Conservation (phyloP, 1,140 invertebrate genomes). For the Eupristina koningsbergeri region DNA sequence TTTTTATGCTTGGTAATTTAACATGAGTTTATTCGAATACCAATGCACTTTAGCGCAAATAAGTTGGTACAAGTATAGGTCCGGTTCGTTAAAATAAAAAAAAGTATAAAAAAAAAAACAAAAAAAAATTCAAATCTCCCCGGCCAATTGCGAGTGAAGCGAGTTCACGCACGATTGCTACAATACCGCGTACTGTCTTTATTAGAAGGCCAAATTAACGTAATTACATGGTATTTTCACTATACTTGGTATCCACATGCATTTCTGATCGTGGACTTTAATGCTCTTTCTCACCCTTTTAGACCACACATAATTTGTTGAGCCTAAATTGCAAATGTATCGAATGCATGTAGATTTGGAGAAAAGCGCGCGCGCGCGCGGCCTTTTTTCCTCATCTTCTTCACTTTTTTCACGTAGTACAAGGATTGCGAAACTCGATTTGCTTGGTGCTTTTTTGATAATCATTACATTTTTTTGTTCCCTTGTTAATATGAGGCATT, state of each 20-base stretch:
- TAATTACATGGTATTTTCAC: constrained; percentile 54
- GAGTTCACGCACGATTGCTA: constrained; percentile 50
- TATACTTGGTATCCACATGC: not conserved
- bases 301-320: constrained; percentile 34
- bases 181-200: constrained; percentile 50
- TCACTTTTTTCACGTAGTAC: not conserved
- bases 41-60: not conserved
- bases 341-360: not conserved
- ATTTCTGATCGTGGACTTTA: not conserved
- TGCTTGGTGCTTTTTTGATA: not conserved
- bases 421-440: not conserved
- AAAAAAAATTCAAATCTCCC: not conserved
- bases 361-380: not conserved
- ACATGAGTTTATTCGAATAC: not conserved
- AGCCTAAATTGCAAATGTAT: constrained; percentile 15
- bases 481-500: not conserved
- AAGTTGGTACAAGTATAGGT: not conserved
- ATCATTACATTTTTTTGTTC: constrained; percentile 1
- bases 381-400: not conserved
- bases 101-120: too few relatives aligned
- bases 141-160: not conserved
- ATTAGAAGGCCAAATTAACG: constrained; percentile 62
- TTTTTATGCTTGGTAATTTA: not conserved
- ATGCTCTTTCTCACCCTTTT: constrained; percentile 16
- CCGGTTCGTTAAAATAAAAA: not conserved